Percentiles rank a stretch among this genome's conserved stretches.
Evolutionary conservation across 2,888 invertebrate genomes (phyloP).

Genomic region (Lacanobia oleracea): DNA sequence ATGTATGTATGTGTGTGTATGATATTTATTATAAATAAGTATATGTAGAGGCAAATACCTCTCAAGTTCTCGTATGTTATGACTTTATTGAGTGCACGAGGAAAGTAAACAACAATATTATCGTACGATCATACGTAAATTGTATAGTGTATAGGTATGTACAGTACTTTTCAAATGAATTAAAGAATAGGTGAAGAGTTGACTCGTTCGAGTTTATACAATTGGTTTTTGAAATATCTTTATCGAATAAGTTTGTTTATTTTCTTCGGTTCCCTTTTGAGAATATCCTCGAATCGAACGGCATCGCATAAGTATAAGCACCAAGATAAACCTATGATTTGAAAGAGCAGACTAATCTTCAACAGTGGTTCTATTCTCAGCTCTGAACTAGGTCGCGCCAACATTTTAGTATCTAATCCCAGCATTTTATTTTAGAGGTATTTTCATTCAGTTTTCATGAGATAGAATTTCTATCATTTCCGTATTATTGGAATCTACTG

Average conservation of each 20-base stretch:
- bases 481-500: background rate
- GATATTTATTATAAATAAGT: too few relatives aligned
- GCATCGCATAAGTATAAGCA: background rate
- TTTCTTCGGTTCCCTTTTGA: background rate
- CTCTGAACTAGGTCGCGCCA: conserved; percentile 46
- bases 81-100: background rate
- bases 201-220: background rate
- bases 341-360: conserved; percentile 35
- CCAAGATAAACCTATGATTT: background rate
- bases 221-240: background rate
- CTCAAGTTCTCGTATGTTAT: background rate
- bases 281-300: too few relatives aligned
- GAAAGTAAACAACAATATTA: conserved; percentile 39
- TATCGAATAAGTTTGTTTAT: background rate
- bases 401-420: conserved; percentile 33
- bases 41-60: conserved; percentile 1
- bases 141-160: background rate
- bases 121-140: conserved; percentile 1
- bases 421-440: conserved; percentile 23
- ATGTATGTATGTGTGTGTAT: too few relatives aligned
- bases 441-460: background rate
- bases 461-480: background rate
- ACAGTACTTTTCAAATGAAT: background rate
- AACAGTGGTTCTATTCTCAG: conserved; percentile 53
- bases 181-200: conserved; percentile 2